phyloP scores from a whole-genome alignment of 2,797 vertebrate species.

The Malurus splendens region DNA sequence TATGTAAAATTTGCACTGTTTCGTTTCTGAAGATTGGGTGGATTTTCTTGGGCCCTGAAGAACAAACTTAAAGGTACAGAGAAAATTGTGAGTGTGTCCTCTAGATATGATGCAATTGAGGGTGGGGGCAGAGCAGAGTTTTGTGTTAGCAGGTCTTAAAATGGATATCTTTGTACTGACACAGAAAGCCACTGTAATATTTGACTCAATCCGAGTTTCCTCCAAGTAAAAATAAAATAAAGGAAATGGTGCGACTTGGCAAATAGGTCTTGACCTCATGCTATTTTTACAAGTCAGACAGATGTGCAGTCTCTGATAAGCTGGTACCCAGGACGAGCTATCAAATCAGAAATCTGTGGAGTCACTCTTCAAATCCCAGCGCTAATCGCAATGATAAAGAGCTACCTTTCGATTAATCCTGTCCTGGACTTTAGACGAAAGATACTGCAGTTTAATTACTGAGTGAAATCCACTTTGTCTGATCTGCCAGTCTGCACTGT shows the following conservation, averaged over 20 bases:
- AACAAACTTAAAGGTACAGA: conserved; percentile 4
- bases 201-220: conserved; percentile 49
- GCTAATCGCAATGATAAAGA: conserved; percentile 71
- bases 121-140: background rate
- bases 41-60: background rate
- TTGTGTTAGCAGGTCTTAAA: background rate
- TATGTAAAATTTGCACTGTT: background rate
- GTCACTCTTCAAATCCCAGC: conserved; percentile 70
- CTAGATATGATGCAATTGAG: background rate
- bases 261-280: conserved; percentile 61
- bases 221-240: conserved; percentile 57
- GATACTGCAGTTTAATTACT: conserved; percentile 78
- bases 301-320: conserved; percentile 52
- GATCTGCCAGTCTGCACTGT: conserved; percentile 73
- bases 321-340: conserved; percentile 43
- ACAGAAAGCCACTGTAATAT: conserved; percentile 31
- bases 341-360: conserved; percentile 63
- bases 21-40: background rate
- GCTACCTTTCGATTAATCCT: conserved; percentile 76
- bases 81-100: background rate
- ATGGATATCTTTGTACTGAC: background rate
- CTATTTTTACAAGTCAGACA: conserved; percentile 69
- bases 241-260: conserved; percentile 34
- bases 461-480: conserved; percentile 78
- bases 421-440: conserved; percentile 70